Percentiles rank a stretch among this genome's conserved stretches.
Evolutionary conservation across 2,113 vertebrate genomes (phyloP).

Genomic region (Cyphomyrus plagiostoma): DNA sequence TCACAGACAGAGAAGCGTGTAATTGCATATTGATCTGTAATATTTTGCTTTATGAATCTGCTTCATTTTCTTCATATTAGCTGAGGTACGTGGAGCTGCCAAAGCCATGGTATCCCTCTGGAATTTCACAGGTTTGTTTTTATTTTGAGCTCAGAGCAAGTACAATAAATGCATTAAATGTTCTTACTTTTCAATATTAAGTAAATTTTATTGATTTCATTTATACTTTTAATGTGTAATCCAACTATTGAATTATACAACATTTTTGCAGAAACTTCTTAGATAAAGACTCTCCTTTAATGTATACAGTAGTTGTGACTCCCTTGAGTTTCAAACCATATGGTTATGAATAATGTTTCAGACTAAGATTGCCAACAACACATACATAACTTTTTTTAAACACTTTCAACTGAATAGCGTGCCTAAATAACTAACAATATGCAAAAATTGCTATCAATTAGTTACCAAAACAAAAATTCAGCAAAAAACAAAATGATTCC

Average conservation of each 20-base stretch:
- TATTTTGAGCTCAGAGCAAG: neutral
- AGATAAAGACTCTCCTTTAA: neutral
- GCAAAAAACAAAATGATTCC: neutral
- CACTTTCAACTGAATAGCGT: neutral
- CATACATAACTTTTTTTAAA: neutral
- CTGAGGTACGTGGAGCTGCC: neutral
- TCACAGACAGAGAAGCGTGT: constrained; percentile 38
- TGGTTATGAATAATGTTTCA: neutral
- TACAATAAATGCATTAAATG: neutral
- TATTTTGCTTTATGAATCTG: neutral
- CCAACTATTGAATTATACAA: neutral
- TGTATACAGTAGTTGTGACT: neutral
- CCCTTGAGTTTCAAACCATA: neutral
- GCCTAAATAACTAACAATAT: neutral
- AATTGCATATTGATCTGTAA: constrained; percentile 43
- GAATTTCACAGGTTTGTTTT: neutral
- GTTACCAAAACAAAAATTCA: neutral
- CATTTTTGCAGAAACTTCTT: neutral
- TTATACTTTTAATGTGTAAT: neutral
- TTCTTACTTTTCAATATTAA: neutral
- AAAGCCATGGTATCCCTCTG: neutral
- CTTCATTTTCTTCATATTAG: neutral
- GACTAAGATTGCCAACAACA: neutral
- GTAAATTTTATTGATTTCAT: neutral
- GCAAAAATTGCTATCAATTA: neutral